Base-by-base conservation (phyloP, 2,888 invertebrate genomes). In the Lissocephala sabroskyi region DNA sequence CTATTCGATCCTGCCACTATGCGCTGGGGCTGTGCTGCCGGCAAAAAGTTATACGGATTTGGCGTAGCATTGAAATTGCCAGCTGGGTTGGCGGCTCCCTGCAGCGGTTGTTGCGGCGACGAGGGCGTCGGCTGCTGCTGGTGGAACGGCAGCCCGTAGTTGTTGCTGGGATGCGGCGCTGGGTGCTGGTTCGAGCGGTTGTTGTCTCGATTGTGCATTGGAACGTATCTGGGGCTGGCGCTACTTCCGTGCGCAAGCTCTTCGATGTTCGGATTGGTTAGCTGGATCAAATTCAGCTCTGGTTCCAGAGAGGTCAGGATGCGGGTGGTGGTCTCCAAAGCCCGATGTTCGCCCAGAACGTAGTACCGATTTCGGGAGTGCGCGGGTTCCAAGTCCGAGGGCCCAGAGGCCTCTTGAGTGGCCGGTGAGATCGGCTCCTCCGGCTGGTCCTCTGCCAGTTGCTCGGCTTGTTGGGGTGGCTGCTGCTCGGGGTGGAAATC, bases 1-100 rank as follows among this genome's bases (percentile, higher is more conserved):
- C 67, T 75, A 29, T 71, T 68, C 1, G 67, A 58, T 33, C 73
- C 67, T 14, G 71, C 66, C 19, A 53, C 56, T 39, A 68, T 53
- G 36, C 60, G 62, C n/a, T 52, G 17, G 30, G 23, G 23, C 23
- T 48, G 44, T 13, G 13, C 3, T 4, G 52, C 6, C 36, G 41
- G 33, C 32, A 45, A 44, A 29, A 48, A 48, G 3, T 51, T 28
- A 14, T 2, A 16, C 19, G 56, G 9, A 40, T 41, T 16, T 61
- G 52, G 18, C 51, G n/a, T 6, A 48, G 42, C 52, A 41, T 59
- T 73, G 1, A 59, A 49, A 47, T 68, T 62, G 30, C 62, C 76
- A 4, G 41, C 37, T 28, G 42, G 55, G 28, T 39, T 45, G 51
- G 23, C 23, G 3, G 23, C 4, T 23, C 23, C 7, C n/a, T n/a